A percentile compares a stretch with the other conserved stretches of the same genome.
phyloP scores from a whole-genome alignment of 2,797 vertebrate species.

The Ceyx erithaca region DNA sequence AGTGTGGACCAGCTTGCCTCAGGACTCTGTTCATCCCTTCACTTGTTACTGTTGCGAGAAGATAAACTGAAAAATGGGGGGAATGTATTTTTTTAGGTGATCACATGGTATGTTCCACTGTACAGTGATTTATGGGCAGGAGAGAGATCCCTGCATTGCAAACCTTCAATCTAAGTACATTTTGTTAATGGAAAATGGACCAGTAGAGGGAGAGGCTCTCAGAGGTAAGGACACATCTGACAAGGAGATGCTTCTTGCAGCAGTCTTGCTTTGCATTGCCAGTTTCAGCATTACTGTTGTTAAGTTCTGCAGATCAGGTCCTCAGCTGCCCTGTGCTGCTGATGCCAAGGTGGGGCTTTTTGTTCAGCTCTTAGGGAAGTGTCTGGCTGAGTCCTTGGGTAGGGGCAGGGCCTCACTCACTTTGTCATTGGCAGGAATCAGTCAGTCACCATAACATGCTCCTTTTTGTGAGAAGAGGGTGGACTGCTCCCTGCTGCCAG shows the following conservation, averaged over 20 bases:
- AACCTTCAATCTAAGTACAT: not conserved
- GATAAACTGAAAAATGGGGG: not conserved
- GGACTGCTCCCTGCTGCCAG: not conserved
- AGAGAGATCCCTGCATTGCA: not conserved
- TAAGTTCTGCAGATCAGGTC: not conserved
- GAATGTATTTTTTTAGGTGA: not conserved
- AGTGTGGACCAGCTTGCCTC: not conserved
- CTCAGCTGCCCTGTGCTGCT: not conserved
- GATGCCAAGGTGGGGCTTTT: not conserved
- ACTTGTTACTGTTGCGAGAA: not conserved
- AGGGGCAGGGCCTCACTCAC: not conserved
- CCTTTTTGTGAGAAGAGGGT: not conserved
- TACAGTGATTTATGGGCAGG: not conserved
- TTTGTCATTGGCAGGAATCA: not conserved
- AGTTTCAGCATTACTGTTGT: not conserved
- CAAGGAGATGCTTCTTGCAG: not conserved
- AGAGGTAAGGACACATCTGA: not conserved
- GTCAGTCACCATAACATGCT: not conserved
- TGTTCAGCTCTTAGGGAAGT: not conserved
- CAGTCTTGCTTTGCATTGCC: not conserved
- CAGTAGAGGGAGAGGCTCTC: not conserved
- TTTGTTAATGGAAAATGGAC: not conserved
- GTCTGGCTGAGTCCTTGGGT: not conserved
- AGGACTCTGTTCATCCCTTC: not conserved
- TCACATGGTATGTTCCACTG: not conserved